These are phyloP conservation scores for Tetrax tetrax DNA, from an alignment of 2,113 vertebrate species.

Conservation along the genomic window DNA sequence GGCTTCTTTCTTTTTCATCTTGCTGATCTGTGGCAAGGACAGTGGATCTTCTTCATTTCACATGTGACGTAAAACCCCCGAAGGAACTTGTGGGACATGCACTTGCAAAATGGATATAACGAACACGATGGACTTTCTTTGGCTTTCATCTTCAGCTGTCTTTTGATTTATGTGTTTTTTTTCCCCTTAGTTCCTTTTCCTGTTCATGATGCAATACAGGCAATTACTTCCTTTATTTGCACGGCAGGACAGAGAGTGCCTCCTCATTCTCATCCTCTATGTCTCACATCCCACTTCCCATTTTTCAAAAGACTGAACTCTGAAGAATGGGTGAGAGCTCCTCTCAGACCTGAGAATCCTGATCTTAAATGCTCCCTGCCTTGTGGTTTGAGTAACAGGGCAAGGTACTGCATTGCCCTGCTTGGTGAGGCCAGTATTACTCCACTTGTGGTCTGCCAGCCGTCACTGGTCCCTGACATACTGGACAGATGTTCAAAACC, in stretches of 20 bases:
- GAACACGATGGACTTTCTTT: not conserved
- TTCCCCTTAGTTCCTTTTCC: not conserved
- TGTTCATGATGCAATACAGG: not conserved
- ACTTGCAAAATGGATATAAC: not conserved
- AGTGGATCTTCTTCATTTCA: not conserved
- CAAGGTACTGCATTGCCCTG: not conserved
- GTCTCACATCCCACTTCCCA: not conserved
- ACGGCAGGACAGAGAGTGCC: not conserved
- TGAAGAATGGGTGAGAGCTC: not conserved
- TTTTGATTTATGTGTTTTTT: not conserved
- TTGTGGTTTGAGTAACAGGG: not conserved
- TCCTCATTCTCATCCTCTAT: not conserved
- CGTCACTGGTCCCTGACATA: not conserved
- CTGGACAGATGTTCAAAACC: not conserved
- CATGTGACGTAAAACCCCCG: not conserved
- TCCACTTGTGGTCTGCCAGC: not conserved
- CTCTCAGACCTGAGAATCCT: not conserved
- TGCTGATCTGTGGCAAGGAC: not conserved
- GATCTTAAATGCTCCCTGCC: not conserved
- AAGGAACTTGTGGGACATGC: not conserved
- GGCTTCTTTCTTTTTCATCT: not conserved
- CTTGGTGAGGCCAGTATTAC: not conserved
- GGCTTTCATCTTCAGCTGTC: not conserved
- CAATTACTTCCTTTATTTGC: conserved; percentile 55
- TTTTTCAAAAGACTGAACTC: not conserved